phyloP scores from a whole-genome alignment of 2,888 invertebrate genomes.

The Heliconius hortense region DNA sequence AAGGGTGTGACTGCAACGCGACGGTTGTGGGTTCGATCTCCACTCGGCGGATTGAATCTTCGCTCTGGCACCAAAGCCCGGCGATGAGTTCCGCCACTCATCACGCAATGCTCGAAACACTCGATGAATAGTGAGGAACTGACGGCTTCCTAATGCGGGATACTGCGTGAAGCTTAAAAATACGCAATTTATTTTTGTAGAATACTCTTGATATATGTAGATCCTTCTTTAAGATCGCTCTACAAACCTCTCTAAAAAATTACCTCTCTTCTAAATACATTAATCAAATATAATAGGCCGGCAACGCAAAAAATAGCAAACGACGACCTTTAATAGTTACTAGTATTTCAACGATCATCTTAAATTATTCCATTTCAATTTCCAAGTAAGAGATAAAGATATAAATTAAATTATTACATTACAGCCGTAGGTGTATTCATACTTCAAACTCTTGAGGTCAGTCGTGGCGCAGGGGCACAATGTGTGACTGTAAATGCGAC shows the following conservation, averaged over 20 bases:
- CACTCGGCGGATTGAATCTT: no score
- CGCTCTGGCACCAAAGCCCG: no score
- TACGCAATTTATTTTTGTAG: not conserved
- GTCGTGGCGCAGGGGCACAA: no score
- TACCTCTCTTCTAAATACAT: not conserved
- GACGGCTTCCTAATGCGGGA: no score
- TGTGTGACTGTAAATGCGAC: no score
- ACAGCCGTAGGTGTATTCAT: not conserved
- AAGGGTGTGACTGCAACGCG: no score
- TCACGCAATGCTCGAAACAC: no score
- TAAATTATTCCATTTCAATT: conserved; percentile 12
- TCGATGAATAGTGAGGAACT: no score
- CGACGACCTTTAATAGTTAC: not conserved
- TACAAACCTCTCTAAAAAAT: not conserved
- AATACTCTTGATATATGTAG: not conserved
- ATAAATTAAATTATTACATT: conserved; percentile 9
- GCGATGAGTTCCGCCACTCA: no score
- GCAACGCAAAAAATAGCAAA: not conserved
- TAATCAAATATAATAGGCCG: conserved; percentile 17
- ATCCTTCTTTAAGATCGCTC: not conserved
- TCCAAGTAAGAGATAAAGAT: conserved; percentile 8
- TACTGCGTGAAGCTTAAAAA: not conserved
- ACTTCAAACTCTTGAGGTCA: no score
- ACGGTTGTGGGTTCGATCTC: no score
- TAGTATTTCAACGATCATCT: conserved; percentile 11